Evolutionary conservation across 1,140 invertebrate genomes (phyloP).

Genomic region (Formica exsecta): DNA sequence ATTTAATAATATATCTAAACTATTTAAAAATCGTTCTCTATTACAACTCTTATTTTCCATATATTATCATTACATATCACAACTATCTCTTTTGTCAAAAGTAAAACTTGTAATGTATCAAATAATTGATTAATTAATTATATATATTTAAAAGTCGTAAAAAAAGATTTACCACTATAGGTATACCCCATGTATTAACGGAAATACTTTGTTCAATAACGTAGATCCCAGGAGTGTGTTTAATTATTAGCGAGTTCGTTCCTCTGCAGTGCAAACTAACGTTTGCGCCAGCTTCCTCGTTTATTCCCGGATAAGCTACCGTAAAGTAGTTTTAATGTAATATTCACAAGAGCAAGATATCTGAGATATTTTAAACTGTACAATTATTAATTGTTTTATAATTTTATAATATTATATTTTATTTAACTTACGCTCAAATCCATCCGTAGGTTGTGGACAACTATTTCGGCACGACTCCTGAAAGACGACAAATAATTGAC

Average conservation of each 20-base stretch:
- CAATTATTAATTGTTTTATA: not conserved
- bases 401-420: not conserved
- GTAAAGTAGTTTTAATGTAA: constrained; percentile 28
- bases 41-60: too few species aligned
- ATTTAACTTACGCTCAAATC: constrained; percentile 50
- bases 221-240: constrained; percentile 75
- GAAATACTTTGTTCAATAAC: constrained; percentile 70
- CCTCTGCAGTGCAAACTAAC: constrained; percentile 74
- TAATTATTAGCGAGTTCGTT: constrained; percentile 67
- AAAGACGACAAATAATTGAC: constrained; percentile 10
- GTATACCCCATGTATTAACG: constrained; percentile 33
- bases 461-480: constrained; percentile 19
- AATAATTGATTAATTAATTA: constrained; percentile 4
- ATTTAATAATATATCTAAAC: too few species aligned
- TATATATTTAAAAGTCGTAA: not conserved
- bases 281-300: constrained; percentile 67
- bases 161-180: constrained; percentile 64
- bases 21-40: too few species aligned
- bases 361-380: not conserved
- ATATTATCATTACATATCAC: too few species aligned
- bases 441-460: not conserved
- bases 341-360: not conserved
- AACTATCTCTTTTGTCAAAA: too few species aligned
- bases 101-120: not conserved
- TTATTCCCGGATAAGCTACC: constrained; percentile 38